Base-by-base conservation (phyloP, 2,797 vertebrate genomes). In the Falco rusticolus region DNA sequence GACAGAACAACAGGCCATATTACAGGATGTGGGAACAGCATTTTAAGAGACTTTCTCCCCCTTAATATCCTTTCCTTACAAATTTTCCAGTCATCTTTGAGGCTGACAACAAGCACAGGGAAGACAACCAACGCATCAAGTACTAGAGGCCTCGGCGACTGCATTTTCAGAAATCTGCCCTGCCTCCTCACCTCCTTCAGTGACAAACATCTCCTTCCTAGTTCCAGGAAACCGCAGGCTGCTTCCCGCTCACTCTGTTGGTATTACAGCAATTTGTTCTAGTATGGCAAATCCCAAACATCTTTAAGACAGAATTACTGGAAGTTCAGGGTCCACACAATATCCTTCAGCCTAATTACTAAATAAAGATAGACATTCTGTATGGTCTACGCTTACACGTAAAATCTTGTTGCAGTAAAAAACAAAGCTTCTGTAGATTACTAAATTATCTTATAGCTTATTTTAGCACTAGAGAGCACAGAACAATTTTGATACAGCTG, bases 341-440 rank as follows among this genome's bases (percentile, higher is more conserved):
- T 4, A 51, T 59, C 33, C 39, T 68, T 70, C 37, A 94, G 59
- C 33, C 57, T 64, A 84, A 90, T 0, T 78, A 41, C 60, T 88
- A 14, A 28, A 22, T 4, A 3, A 76, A 61, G 13, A 81, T 21
- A 87, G n/a, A 61, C 4, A n/a, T 34, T 26, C 63, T 45, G 18
- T 7, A 50, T 11, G 13, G 25, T 56, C n/a, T 68, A 14, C 0
- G 0, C 15, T n/a, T 22, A 68, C 2, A 37, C 4, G 29, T 14
- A 41, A 89, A 63, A 56, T 4, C 5, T 48, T 6, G 5, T 2
- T 39, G 43, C 21, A 87, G 28, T 24, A 60, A 87, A 63, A 34
- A 85, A 80, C 8, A 59, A 51, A 9, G 29, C 14, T 82, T 37
- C 51, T 69, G 16, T 6, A 80, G 71, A 26, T 63, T 45, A 45